Conservation (phyloP, 1,140 invertebrate species). For the Drosophila willistoni region DNA sequence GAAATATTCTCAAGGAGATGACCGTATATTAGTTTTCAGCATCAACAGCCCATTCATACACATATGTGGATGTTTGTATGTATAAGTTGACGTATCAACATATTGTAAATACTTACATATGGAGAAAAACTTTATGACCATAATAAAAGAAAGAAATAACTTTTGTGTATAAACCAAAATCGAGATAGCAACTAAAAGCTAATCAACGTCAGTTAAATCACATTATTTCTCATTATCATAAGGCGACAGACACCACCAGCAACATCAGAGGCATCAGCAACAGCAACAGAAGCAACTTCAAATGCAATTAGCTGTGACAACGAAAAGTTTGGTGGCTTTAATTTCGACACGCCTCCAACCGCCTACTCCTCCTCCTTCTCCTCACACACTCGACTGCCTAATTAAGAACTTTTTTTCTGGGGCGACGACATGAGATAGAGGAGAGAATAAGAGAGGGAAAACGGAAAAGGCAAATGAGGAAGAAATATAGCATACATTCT, state of each 20-base stretch:
- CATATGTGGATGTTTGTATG: too few relatives aligned
- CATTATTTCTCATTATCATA: slow-evolving; percentile 47
- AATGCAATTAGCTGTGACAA: slow-evolving; percentile 65
- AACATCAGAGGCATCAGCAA: slow-evolving; percentile 31
- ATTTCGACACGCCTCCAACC: slow-evolving; percentile 18
- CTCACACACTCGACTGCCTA: slow-evolving; percentile 49
- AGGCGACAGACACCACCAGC: slow-evolving; percentile 17
- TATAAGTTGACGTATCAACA: too few relatives aligned
- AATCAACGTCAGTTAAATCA: slow-evolving; percentile 57
- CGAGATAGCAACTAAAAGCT: slow-evolving; percentile 43
- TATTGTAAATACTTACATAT: background rate
- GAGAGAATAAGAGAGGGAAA: background rate
- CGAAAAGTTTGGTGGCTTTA: slow-evolving; percentile 52
- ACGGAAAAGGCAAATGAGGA: slow-evolving; percentile 15
- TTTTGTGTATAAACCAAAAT: slow-evolving; percentile 15
- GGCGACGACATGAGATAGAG: background rate
- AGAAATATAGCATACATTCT: slow-evolving; percentile 16
- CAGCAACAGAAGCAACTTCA: slow-evolving; percentile 53
- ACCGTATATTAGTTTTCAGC: too few relatives aligned
- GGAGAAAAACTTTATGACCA: slow-evolving; percentile 28
- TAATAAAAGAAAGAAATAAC: slow-evolving; percentile 34
- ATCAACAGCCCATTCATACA: too few relatives aligned
- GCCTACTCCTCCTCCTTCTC: background rate
- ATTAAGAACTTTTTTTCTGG: slow-evolving; percentile 65
- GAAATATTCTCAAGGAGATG: too few relatives aligned